Evolutionary conservation across 2,888 invertebrate species (phyloP).

Genomic region (Frankliniella fusca): DNA sequence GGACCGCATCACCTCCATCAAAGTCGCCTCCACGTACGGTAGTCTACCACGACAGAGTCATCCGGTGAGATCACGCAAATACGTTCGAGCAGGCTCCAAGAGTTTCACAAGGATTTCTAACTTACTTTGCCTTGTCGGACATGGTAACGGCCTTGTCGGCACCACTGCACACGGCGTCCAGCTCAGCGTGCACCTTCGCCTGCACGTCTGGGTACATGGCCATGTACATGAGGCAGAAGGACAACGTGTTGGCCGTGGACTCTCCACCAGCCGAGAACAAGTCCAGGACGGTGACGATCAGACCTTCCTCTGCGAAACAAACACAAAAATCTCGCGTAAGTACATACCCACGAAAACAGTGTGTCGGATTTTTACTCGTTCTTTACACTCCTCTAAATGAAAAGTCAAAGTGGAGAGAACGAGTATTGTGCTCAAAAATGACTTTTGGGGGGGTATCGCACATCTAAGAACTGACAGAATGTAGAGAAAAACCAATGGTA

Average conservation of each 20-base stretch:
- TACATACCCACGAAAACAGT: too few relatives aligned
- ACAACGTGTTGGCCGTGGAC: constrained; percentile 37
- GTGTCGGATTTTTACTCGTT: too few relatives aligned
- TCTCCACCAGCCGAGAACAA: constrained; percentile 40
- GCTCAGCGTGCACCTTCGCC: constrained; percentile 37
- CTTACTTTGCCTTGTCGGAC: constrained; percentile 35
- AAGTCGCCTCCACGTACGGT: constrained; percentile 36
- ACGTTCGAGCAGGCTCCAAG: too few relatives aligned
- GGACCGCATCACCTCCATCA: constrained; percentile 37
- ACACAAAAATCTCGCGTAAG: too few relatives aligned
- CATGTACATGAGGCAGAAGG: constrained; percentile 39
- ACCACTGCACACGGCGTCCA: constrained; percentile 37
- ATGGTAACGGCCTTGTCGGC: constrained; percentile 32
- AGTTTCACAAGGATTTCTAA: background rate
- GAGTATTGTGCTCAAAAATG: too few relatives aligned
- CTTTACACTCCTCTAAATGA: too few relatives aligned
- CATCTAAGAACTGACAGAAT: too few relatives aligned
- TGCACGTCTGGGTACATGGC: constrained; percentile 39
- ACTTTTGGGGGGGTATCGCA: too few relatives aligned
- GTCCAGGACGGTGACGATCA: constrained; percentile 37
- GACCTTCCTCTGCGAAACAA: constrained; percentile 36
- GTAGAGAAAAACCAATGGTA: too few relatives aligned
- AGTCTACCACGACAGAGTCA: constrained; percentile 31
- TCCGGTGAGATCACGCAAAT: too few relatives aligned
- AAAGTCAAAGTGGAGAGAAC: too few relatives aligned